A percentile compares a stretch with the other conserved stretches of the same genome.
These are phyloP conservation scores for Luidia sarsii DNA, from an alignment of 53 echinoderm and acorn worm genomes.

Conservation along the genomic window DNA sequence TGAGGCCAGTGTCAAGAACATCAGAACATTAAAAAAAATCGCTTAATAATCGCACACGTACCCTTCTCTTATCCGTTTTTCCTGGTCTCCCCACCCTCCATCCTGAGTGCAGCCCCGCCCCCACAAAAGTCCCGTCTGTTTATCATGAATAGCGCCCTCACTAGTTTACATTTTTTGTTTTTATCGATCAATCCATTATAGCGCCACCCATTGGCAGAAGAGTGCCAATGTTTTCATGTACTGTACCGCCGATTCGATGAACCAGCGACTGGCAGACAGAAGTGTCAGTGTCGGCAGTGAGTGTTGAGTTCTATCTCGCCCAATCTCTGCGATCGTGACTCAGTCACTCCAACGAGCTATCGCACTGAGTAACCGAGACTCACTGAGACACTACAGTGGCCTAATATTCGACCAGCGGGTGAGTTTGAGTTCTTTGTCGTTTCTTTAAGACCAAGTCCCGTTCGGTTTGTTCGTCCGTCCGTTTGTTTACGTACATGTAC, in stretches of 20 bases:
- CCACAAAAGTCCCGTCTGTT: background rate
- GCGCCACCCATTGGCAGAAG: conserved; percentile 9
- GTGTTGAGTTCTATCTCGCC: conserved; percentile 8
- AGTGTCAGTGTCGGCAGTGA: background rate
- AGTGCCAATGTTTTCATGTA: conserved; percentile 17
- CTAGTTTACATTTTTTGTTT: background rate
- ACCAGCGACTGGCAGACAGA: background rate
- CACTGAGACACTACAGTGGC: background rate
- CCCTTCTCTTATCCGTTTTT: background rate
- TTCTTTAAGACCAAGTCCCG: background rate
- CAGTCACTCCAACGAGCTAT: background rate
- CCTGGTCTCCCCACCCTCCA: background rate
- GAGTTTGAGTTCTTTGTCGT: background rate
- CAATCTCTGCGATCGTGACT: conserved; percentile 24
- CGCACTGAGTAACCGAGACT: conserved; percentile 18
- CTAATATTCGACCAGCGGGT: background rate
- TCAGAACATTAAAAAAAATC: too few relatives aligned
- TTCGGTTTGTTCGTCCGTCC: too few relatives aligned
- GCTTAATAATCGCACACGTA: background rate
- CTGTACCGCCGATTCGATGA: too few relatives aligned
- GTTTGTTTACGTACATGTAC: too few relatives aligned
- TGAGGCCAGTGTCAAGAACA: too few relatives aligned
- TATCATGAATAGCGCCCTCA: conserved; percentile 4
- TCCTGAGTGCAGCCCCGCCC: background rate
- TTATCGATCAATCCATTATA: too few relatives aligned